Percentiles rank a stretch among this genome's conserved stretches.
Conservation (phyloP, 2,797 vertebrate species). For the Malurus leucopterus region DNA sequence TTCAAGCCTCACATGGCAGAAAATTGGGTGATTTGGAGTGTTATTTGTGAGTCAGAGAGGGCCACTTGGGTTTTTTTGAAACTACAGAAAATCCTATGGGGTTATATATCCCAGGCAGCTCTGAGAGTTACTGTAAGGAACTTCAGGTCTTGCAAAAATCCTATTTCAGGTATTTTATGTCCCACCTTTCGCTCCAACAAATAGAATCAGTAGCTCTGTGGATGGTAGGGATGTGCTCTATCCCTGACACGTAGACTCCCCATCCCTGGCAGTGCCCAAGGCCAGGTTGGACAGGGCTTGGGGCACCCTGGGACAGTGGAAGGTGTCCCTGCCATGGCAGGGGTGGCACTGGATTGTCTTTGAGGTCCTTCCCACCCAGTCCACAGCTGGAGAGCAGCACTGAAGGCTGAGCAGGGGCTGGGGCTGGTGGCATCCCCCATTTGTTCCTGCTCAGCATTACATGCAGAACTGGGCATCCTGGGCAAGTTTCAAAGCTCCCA, state of each 20-base stretch:
- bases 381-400: neutral
- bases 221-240: neutral
- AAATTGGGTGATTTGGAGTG: neutral
- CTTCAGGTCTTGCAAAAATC: neutral
- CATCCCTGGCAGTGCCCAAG: neutral
- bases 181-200: neutral
- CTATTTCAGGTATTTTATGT: neutral
- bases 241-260: neutral
- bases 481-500: neutral
- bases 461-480: neutral
- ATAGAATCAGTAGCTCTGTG: neutral
- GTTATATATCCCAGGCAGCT: neutral
- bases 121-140: neutral
- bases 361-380: neutral
- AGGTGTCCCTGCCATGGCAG: neutral
- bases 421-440: neutral
- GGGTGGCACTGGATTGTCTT: neutral
- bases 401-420: neutral
- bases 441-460: neutral
- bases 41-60: neutral
- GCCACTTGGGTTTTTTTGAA: neutral
- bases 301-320: neutral
- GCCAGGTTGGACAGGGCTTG: fast-evolving
- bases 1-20: neutral
- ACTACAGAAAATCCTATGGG: neutral